Evolutionary conservation across 2,888 invertebrate species (phyloP), one percentile per base, ranked within the genome.

Genomic region (Agrochola litura): DNA sequence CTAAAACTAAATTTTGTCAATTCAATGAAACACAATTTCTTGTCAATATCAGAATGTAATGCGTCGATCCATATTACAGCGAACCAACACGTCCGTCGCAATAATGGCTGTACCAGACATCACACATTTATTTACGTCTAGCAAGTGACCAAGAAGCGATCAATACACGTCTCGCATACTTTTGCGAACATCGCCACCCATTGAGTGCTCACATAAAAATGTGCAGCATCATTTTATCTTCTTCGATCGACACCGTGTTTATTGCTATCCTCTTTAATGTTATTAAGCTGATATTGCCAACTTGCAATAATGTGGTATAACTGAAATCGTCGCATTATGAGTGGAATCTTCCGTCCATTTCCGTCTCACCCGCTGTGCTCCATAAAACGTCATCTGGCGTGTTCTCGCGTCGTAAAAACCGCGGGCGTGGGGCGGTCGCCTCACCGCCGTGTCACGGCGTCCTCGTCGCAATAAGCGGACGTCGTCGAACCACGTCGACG

Each of bases 121-220:
- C 70, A 19, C 66, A 78, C 81, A 78, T 66, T 37, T 49, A 25
- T 83, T 56, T 70, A 61, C 78, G 79, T 71, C 79, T 56, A 52
- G 56, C 72, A 12, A 37, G 37, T 9, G 49, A 49, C 83, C 43
- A 16, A 43, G 43, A 4, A 12, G 49, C 81, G 81, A 81, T 72
- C 84, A 83, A 81, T 81, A 79, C 61, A 25, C 61, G 56, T 77
- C 77, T 65, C 49, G 22, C 56, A 61, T 81, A 71, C 83, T 61
- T 41, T 67, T 25, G 8, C 43, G 41, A 66, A 6, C 70, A 14
- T 61, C 60, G 65, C 65, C 46, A 58, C 22, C 56, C 65, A 75
- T 43, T 67, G 49, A 82, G 22, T 56, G 43, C 68, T 76, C 49
- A 46, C 56, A 58, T 54, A 25, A 58, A 56, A 65, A 30, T 75